Conservation (phyloP, 1,140 invertebrate genomes). For the Drosophila rufa region DNA sequence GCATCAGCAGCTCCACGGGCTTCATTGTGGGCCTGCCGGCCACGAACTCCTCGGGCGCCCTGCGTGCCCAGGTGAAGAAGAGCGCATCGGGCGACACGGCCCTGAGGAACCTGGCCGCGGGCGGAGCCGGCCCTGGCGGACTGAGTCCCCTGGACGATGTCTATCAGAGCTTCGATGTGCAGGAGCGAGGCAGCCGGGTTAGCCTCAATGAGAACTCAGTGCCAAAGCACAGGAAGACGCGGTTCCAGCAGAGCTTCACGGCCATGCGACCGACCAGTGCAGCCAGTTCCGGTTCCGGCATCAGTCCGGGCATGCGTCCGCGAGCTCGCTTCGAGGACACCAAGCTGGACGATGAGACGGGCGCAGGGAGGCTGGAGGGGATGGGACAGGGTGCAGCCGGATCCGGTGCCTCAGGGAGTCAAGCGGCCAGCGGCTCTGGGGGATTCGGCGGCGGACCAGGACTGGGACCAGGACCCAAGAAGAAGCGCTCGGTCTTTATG, state of each 20-base stretch:
- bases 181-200: slow-evolving; percentile 87
- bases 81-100: slow-evolving; percentile 91
- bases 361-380: slow-evolving; percentile 52
- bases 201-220: slow-evolving; percentile 89
- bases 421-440: slow-evolving; percentile 23
- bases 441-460: slow-evolving; percentile 25
- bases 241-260: slow-evolving; percentile 90
- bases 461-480: slow-evolving; percentile 58
- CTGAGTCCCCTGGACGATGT: slow-evolving; percentile 86
- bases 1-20: slow-evolving; percentile 74
- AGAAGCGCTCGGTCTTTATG: slow-evolving; percentile 87
- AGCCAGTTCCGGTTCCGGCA: slow-evolving; percentile 6
- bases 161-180: slow-evolving; percentile 86
- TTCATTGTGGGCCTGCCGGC: slow-evolving; percentile 77
- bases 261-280: slow-evolving; percentile 51
- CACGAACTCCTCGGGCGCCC: slow-evolving; percentile 52
- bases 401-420: slow-evolving; percentile 10
- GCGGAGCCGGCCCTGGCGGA: slow-evolving; percentile 45
- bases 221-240: slow-evolving; percentile 93
- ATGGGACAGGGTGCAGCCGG: slow-evolving; percentile 1
- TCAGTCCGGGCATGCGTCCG: slow-evolving; percentile 32
- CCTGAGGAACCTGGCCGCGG: slow-evolving; percentile 86
- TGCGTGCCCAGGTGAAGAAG: slow-evolving; percentile 88
- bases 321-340: slow-evolving; percentile 83
- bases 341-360: slow-evolving; percentile 86